Evolutionary conservation across 1,140 invertebrate species (phyloP), one percentile per base, ranked within the genome.

Genomic region (Nasonia giraulti): DNA sequence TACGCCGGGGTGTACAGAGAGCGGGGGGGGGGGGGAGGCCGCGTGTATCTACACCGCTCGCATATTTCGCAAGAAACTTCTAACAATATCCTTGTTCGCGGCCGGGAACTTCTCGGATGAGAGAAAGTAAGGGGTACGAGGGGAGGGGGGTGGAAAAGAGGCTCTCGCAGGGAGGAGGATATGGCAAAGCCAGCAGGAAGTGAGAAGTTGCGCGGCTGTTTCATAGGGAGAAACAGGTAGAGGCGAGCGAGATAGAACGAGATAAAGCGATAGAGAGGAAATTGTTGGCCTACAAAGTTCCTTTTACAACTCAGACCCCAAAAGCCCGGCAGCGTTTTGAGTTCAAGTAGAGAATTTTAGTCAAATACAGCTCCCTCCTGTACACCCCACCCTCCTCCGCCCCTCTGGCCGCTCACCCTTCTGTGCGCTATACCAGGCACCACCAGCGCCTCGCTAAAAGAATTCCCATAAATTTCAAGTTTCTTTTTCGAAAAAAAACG

Each of bases 21-120:
- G 23, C 23, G 23, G 33, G 5, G 33, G 5, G 33, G 5, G 33
- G 5, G 33, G 33, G 5, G 33, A 40, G 37, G 47, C n/a, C 40
- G 33, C 12, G 74, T 62, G 23, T 80, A 78, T 47, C 78, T 80
- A 85, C 62, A 85, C 77, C 17, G 79, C 79, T 27, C 27, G 82
- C 84, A 87, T 86, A 86, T 86, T 86, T 86, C 79, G 80, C 66
- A 86, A 87, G 86, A 86, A 86, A 86, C 37, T 86, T 86, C 79
- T 79, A 87, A 86, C 86, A 86, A 87, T 87, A 87, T 87, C 85
- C 85, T 82, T 87, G 82, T 85, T 86, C 85, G 85, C 37, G 82
- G 85, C 78, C 62, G 47, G 62, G 31, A 87, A 86, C 73, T 87
- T 87, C 78, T 79, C 76, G 84, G 82, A 82, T 85, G 80, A 81